A percentile compares a stretch with the other conserved stretches of the same genome.
phyloP scores from a whole-genome alignment of 2,113 vertebrate genomes.

The Apodemus speciosus region DNA sequence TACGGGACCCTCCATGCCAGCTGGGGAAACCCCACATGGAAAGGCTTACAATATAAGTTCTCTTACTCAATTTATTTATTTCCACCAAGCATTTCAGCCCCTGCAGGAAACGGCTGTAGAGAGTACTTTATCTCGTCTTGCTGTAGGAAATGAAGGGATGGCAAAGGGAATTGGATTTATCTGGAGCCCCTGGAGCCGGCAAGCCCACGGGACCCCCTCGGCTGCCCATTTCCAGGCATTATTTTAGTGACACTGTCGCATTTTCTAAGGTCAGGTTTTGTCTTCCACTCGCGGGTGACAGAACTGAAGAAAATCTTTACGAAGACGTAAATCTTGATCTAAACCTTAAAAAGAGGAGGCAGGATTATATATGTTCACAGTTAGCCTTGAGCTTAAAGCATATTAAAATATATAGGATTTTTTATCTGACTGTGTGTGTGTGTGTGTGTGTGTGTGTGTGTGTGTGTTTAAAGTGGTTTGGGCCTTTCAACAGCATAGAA shows the following conservation, averaged over 20 bases:
- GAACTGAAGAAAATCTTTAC: neutral
- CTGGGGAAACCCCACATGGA: neutral
- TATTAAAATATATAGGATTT: neutral
- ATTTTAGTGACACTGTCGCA: neutral
- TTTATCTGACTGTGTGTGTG: neutral
- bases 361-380: neutral
- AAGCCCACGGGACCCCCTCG: neutral
- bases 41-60: neutral
- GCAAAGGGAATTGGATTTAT: conserved; percentile 33
- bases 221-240: conserved; percentile 2
- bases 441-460: neutral
- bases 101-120: neutral
- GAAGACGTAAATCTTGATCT: neutral
- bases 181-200: conserved; percentile 2
- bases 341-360: neutral
- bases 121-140: conserved; percentile 43
- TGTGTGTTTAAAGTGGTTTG: neutral
- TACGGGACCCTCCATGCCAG: neutral
- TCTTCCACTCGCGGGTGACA: neutral
- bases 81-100: conserved; percentile 6
- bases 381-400: neutral
- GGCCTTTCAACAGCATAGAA: neutral
- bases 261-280: conserved; percentile 11
- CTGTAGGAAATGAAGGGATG: conserved; percentile 38
- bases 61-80: conserved; percentile 54